A percentile compares a stretch with the other conserved stretches of the same genome.
Conservation (phyloP, 2,113 vertebrate genomes). For the Heliornis fulica region DNA sequence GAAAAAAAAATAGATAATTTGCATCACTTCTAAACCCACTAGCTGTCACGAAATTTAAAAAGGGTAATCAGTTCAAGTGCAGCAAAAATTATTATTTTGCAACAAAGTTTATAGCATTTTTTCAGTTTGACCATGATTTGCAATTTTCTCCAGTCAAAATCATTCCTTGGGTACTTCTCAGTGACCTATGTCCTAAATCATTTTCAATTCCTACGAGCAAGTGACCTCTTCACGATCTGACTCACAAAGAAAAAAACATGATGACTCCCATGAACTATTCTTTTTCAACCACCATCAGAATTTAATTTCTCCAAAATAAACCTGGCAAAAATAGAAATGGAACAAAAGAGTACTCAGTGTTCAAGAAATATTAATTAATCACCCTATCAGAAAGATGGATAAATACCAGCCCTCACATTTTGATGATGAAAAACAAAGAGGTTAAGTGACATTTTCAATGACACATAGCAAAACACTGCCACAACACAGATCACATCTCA, state of each 20-base stretch:
- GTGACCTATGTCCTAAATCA: constrained; percentile 26
- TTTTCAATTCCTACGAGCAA: constrained; percentile 41
- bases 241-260: constrained; percentile 24
- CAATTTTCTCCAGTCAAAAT: constrained; percentile 38
- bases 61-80: neutral
- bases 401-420: neutral
- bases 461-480: constrained; percentile 46
- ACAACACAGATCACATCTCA: constrained; percentile 22
- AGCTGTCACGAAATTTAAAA: constrained; percentile 14
- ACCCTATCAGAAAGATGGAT: neutral
- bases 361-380: constrained; percentile 58
- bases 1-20: neutral
- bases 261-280: neutral
- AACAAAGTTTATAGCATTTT: constrained; percentile 17
- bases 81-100: constrained; percentile 35
- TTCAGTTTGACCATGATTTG: constrained; percentile 11
- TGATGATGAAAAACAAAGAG: constrained; percentile 7
- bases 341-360: neutral
- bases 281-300: constrained; percentile 2
- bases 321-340: neutral
- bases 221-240: constrained; percentile 40
- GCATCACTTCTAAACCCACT: neutral
- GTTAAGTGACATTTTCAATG: constrained; percentile 37
- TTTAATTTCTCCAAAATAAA: constrained; percentile 21
- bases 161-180: constrained; percentile 24